Evolutionary conservation across 2,797 vertebrate genomes (phyloP).

Genomic region (Platalea minor): DNA sequence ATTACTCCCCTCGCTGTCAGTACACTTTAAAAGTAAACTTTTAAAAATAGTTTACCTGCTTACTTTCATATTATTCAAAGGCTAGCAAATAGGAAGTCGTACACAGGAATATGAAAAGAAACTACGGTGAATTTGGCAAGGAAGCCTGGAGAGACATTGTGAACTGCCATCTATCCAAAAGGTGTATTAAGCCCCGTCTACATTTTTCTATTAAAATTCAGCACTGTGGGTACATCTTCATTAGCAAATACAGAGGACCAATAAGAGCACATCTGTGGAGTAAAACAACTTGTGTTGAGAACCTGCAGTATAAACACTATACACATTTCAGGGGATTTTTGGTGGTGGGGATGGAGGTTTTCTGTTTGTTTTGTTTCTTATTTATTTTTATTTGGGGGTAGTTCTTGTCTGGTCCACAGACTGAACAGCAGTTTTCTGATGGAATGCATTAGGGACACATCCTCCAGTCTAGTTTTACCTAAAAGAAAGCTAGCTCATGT

Average conservation of each 20-base stretch:
- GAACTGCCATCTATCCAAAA: background rate
- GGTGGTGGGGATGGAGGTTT: background rate
- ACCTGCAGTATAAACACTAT: background rate
- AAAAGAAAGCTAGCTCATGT: background rate
- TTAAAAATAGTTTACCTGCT: background rate
- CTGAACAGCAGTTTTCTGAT: background rate
- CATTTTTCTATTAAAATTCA: background rate
- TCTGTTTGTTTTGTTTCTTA: background rate
- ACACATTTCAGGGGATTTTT: background rate
- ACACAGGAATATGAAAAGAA: rapidly evolving
- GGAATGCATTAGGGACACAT: background rate
- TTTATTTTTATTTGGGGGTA: background rate
- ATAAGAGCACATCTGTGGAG: background rate
- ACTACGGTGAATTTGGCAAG: background rate
- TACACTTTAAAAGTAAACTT: background rate
- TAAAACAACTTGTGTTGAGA: background rate
- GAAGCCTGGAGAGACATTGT: background rate
- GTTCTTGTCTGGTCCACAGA: background rate
- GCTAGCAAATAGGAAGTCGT: background rate
- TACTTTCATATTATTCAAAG: background rate
- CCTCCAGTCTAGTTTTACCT: background rate
- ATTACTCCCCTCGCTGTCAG: background rate
- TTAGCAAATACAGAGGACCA: background rate
- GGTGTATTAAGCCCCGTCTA: background rate
- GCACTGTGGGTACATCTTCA: background rate